Base-by-base conservation (phyloP, 2,888 invertebrate species). In the Zaprionus bogoriensis region DNA sequence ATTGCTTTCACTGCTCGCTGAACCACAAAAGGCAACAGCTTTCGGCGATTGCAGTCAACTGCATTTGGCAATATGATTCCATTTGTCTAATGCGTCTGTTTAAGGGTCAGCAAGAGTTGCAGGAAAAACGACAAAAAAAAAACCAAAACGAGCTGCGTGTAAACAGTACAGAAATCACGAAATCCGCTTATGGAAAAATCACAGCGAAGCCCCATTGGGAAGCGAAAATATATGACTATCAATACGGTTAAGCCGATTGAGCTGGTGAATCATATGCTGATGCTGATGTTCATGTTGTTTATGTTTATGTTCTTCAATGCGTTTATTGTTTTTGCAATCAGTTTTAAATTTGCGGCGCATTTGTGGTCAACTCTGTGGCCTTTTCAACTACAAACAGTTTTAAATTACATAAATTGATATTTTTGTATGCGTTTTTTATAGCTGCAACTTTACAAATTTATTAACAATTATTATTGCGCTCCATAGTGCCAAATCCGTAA, bases 201-300 rank as follows among this genome's bases (percentile, higher is more conserved):
- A 55, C 48, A 36, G 46, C 6, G 14, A 28, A 28, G n/a, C 55
- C 14, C 60, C 23, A 41, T 41, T 44, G 66, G 38, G 41, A 58
- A 5, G 23, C 39, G n/a, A 23, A 4, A 23, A 23, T 23, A 23
- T 23, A 23, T 27, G 9, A 27, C 27, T 27, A 27, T n/a, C n/a
- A n/a, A n/a, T n/a, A n/a, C n/a, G n/a, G n/a, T n/a, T n/a, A n/a
- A n/a, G n/a, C n/a, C n/a, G n/a, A n/a, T n/a, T n/a, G n/a, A n/a
- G n/a, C n/a, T n/a, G n/a, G n/a, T n/a, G n/a, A n/a, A n/a, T n/a
- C n/a, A n/a, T n/a, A n/a, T n/a, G n/a, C n/a, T n/a, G n/a, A n/a
- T n/a, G n/a, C n/a, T n/a, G n/a, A 30, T 30, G 28, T 30, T 30
- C 17, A 9, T 32, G 12, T 32, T 32, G 12, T 32, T 32, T 14